Evolutionary conservation across 1,140 invertebrate genomes (phyloP).

Genomic region (Diachasma alloeum): DNA sequence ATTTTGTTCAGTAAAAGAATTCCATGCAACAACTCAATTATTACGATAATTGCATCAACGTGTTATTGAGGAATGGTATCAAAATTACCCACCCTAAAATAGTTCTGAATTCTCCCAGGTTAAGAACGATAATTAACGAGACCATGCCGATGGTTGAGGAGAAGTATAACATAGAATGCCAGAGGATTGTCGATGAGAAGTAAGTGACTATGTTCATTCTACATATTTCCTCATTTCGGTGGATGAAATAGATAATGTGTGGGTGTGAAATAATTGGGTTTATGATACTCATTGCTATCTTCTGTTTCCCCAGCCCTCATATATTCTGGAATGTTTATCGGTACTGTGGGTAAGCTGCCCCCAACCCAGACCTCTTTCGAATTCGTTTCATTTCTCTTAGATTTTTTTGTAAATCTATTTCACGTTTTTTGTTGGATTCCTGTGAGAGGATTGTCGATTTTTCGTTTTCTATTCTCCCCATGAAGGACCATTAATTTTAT

Average conservation of each 20-base stretch:
- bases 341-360: conserved; percentile 62
- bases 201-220: conserved; percentile 48
- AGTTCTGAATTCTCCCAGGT: conserved; percentile 51
- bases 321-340: conserved; percentile 61
- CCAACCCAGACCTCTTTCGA: conserved; percentile 47
- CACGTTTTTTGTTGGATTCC: neutral
- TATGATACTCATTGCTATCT: conserved; percentile 48
- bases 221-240: too few relatives aligned
- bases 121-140: conserved; percentile 66
- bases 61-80: neutral
- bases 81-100: conserved; percentile 27
- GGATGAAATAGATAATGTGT: neutral
- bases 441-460: neutral
- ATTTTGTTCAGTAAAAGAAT: too few relatives aligned
- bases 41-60: neutral
- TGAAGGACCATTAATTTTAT: too few relatives aligned
- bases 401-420: neutral
- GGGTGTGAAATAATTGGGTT: conserved; percentile 41
- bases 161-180: conserved; percentile 69
- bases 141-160: conserved; percentile 69
- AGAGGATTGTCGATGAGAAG: conserved; percentile 67
- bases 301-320: conserved; percentile 59
- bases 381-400: conserved; percentile 29
- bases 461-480: too few relatives aligned
- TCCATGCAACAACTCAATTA: neutral